Evolutionary conservation across 2,797 vertebrate species (phyloP).

Genomic region (Hozukius guyotensis): DNA sequence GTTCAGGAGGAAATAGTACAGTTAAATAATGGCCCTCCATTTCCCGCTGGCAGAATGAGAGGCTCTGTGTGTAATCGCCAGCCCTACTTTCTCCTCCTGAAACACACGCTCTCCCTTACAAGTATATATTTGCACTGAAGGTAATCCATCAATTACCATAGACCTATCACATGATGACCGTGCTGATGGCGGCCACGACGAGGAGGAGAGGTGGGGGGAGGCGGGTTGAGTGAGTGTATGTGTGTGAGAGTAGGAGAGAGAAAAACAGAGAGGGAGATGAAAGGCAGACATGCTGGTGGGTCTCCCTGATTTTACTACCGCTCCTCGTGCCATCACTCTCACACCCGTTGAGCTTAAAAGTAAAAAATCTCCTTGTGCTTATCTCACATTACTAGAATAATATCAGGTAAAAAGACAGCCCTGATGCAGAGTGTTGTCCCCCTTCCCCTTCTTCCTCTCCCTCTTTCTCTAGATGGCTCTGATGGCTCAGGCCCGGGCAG

Average conservation of each 20-base stretch:
- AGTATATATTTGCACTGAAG: conserved; percentile 86
- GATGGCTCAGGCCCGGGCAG: conserved; percentile 97
- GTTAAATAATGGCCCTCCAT: conserved; percentile 88
- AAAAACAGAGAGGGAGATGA: conserved; percentile 43
- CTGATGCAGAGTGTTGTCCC: conserved; percentile 40
- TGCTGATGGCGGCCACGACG: conserved; percentile 77
- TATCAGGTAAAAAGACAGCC: conserved; percentile 20
- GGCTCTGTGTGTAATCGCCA: conserved; percentile 76
- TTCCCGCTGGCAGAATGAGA: conserved; percentile 78
- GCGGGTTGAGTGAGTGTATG: conserved; percentile 35
- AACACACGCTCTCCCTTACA: conserved; percentile 80
- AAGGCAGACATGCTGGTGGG: conserved; percentile 52
- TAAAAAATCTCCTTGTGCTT: conserved; percentile 12
- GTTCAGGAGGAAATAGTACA: conserved; percentile 86
- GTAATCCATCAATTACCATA: conserved; percentile 89
- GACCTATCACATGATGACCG: conserved; percentile 84
- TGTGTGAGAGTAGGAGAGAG: conserved; percentile 14
- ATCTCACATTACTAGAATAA: conserved; percentile 39
- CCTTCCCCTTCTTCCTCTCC: conserved; percentile 2
- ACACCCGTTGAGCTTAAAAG: conserved; percentile 12
- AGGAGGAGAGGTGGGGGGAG: conserved; percentile 44
- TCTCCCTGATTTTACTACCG: conserved; percentile 53
- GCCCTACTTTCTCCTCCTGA: conserved; percentile 75
- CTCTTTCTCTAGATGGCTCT: conserved; percentile 88
- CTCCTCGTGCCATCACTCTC: conserved; percentile 40